These are phyloP conservation scores for Murina feae DNA, from an alignment of 2,113 vertebrate genomes.

Conservation along the genomic window DNA sequence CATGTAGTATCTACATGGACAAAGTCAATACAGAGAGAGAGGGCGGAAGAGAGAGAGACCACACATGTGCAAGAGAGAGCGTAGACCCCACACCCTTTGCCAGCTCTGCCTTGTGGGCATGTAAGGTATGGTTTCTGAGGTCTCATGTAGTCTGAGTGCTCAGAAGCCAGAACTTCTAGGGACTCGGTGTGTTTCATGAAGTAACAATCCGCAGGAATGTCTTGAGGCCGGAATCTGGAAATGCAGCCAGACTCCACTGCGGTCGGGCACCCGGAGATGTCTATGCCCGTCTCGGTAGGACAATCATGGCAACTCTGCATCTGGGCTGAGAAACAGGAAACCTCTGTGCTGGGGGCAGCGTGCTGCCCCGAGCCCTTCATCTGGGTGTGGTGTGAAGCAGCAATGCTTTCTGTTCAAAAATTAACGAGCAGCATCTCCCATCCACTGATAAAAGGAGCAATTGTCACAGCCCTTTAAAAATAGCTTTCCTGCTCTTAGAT, in stretches of 20 bases:
- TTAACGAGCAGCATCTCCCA: background rate
- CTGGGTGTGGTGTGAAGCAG: background rate
- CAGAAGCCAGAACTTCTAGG: background rate
- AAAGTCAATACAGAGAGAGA: background rate
- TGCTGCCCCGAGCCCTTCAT: background rate
- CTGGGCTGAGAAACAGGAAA: background rate
- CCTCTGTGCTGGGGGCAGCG: background rate
- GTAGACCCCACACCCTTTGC: background rate
- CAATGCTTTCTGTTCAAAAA: background rate
- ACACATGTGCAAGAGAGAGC: background rate
- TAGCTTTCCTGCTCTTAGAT: background rate
- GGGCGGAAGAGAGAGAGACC: background rate
- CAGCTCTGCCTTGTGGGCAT: background rate
- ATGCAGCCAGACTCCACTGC: background rate
- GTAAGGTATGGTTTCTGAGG: background rate
- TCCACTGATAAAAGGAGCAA: background rate
- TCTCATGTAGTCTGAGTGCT: background rate
- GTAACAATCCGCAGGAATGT: background rate
- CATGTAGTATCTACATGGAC: background rate
- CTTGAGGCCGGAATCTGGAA: background rate
- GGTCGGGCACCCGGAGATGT: background rate
- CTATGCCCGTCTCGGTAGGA: background rate
- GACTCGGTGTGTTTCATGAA: background rate
- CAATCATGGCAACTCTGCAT: background rate
- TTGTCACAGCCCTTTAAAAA: background rate